A percentile compares a stretch with the other conserved stretches of the same genome.
These are phyloP conservation scores for Papilio xuthus DNA, from an alignment of 1,140 invertebrate species.

Conservation along the genomic window DNA sequence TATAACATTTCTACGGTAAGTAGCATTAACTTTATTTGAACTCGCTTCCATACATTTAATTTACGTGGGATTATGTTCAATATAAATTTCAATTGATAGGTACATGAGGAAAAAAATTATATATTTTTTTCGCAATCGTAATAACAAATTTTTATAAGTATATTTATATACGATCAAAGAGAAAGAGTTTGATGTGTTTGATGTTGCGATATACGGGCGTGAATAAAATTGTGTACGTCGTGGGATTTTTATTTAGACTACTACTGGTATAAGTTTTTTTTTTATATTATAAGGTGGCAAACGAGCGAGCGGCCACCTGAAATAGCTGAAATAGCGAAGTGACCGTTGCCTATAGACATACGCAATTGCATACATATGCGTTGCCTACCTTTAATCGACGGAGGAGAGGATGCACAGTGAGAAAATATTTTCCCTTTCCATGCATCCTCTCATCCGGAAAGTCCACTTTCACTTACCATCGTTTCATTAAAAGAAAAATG, in stretches of 20 bases:
- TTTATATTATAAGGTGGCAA: no score
- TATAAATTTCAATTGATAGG: not conserved
- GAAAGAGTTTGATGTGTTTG: not conserved
- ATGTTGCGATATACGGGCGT: not conserved
- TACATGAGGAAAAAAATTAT: not conserved
- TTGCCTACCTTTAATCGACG: no score
- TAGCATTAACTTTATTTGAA: not conserved
- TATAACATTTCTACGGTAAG: not conserved
- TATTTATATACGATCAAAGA: not conserved
- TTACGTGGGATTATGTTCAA: not conserved
- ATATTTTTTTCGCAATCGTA: not conserved
- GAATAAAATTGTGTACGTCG: not conserved
- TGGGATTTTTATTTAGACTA: not conserved
- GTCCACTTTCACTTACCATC: no score
- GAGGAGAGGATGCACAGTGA: no score
- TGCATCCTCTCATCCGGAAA: no score
- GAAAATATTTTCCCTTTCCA: no score
- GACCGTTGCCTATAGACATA: no score
- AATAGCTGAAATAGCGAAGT: no score
- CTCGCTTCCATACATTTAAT: not conserved
- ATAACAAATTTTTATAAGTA: not conserved
- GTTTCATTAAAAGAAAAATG: no score
- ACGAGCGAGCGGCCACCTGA: no score
- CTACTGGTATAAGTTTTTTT: no score
- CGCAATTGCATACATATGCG: no score